Percentiles rank a stretch among this genome's conserved stretches.
phyloP scores from a whole-genome alignment of 1,140 invertebrate genomes.

The Onthophagus taurus region DNA sequence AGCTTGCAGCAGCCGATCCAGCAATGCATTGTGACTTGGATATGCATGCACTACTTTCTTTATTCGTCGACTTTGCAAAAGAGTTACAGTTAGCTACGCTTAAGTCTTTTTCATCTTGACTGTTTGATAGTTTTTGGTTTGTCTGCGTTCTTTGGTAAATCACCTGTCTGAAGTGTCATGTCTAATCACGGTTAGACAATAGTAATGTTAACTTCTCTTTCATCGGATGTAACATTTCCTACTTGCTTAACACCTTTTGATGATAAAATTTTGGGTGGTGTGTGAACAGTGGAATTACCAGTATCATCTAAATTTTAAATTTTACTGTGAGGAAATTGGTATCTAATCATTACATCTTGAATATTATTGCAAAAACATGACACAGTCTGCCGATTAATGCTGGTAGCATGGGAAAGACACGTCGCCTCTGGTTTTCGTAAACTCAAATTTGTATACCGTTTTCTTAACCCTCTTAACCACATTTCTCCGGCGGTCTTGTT shows the following conservation, averaged over 20 bases:
- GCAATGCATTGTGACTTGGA: too few relatives aligned
- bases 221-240: conserved; percentile 35
- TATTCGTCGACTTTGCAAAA: too few relatives aligned
- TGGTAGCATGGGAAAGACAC: background rate
- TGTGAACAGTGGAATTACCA: conserved; percentile 39
- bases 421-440: conserved; percentile 1
- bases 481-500: background rate
- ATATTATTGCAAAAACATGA: too few relatives aligned
- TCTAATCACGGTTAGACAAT: conserved; percentile 24
- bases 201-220: conserved; percentile 39
- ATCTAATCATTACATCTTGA: too few relatives aligned
- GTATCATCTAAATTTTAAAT: conserved; percentile 40
- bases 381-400: background rate
- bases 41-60: too few relatives aligned
- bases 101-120: too few relatives aligned
- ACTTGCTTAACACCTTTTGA: conserved; percentile 38
- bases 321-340: conserved; percentile 18
- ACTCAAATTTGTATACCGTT: conserved; percentile 1
- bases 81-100: too few relatives aligned
- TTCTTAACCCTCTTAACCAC: background rate
- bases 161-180: too few relatives aligned
- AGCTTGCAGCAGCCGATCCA: too few relatives aligned
- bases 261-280: conserved; percentile 31
- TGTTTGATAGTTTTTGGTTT: too few relatives aligned
- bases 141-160: too few relatives aligned